Evolutionary conservation across 2,797 vertebrate species (phyloP).

Genomic region (Acridotheres tristis): DNA sequence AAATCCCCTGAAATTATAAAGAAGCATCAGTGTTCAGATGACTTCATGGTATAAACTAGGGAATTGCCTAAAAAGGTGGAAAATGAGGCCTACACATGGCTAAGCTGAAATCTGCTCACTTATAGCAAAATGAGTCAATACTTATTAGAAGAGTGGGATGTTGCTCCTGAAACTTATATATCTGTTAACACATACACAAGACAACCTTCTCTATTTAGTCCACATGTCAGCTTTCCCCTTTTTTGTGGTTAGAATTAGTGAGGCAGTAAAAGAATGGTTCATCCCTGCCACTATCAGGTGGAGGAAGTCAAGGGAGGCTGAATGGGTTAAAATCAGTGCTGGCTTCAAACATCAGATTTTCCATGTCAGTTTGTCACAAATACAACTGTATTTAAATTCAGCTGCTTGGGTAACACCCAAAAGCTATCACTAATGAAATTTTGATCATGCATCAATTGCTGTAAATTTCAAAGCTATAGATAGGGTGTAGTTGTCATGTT

Average conservation of each 20-base stretch:
- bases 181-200: background rate
- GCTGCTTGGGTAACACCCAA: conserved; percentile 47
- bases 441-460: conserved; percentile 57
- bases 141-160: background rate
- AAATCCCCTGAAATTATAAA: background rate
- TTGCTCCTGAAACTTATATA: background rate
- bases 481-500: conserved; percentile 65
- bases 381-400: conserved; percentile 5
- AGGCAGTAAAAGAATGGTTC: background rate
- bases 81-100: background rate
- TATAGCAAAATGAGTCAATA: background rate
- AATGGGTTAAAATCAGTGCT: background rate
- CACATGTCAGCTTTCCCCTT: background rate
- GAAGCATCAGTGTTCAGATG: background rate
- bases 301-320: background rate
- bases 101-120: background rate
- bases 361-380: conserved; percentile 29
- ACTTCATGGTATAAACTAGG: background rate
- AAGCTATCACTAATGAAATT: conserved; percentile 64
- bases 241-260: background rate
- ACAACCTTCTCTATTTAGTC: background rate
- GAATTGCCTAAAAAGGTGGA: background rate
- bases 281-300: background rate
- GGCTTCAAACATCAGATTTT: conserved; percentile 29
- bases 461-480: conserved; percentile 61